Evolutionary conservation across 2,797 vertebrate species (phyloP).

Genomic region (Hapalemur alaotrensis): DNA sequence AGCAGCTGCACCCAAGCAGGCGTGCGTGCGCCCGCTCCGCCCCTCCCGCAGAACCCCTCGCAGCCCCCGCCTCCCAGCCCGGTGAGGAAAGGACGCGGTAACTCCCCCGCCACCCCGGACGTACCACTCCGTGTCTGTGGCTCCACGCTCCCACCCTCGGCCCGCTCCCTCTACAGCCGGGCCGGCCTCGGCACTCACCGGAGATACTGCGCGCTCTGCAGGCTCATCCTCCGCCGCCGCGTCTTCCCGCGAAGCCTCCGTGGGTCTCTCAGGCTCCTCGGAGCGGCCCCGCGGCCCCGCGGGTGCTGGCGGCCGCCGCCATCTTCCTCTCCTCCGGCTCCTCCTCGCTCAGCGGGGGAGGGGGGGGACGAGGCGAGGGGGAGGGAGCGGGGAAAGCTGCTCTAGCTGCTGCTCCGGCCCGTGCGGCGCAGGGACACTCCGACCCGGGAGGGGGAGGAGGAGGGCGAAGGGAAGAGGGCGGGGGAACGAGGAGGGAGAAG

Average conservation of each 20-base stretch:
- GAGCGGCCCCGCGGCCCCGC: slow-evolving; percentile 80
- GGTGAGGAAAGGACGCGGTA: background rate
- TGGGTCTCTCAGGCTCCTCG: slow-evolving; percentile 80
- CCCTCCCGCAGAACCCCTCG: background rate
- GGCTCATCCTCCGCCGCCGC: slow-evolving; percentile 88
- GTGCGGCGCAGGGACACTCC: slow-evolving; percentile 77
- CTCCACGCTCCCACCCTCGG: background rate
- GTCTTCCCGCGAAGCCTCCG: slow-evolving; percentile 80
- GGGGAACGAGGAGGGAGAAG: slow-evolving; percentile 39
- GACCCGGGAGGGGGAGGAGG: slow-evolving; percentile 65
- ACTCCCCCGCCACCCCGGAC: slow-evolving; percentile 47
- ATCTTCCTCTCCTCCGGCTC: slow-evolving; percentile 84
- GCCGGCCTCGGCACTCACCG: slow-evolving; percentile 80
- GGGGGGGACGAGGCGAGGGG: slow-evolving; percentile 62
- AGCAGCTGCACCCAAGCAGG: background rate
- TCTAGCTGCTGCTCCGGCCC: slow-evolving; percentile 52
- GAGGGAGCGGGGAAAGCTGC: slow-evolving; percentile 63
- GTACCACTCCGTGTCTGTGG: background rate
- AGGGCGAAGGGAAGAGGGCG: slow-evolving; percentile 35
- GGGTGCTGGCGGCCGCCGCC: slow-evolving; percentile 84
- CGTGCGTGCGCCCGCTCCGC: background rate
- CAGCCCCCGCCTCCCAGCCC: background rate
- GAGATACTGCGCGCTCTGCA: slow-evolving; percentile 89
- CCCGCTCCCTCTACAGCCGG: background rate
- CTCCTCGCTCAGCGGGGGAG: slow-evolving; percentile 77